phyloP scores from a whole-genome alignment of 1,140 invertebrate genomes.

The Mercenaria mercenaria region DNA sequence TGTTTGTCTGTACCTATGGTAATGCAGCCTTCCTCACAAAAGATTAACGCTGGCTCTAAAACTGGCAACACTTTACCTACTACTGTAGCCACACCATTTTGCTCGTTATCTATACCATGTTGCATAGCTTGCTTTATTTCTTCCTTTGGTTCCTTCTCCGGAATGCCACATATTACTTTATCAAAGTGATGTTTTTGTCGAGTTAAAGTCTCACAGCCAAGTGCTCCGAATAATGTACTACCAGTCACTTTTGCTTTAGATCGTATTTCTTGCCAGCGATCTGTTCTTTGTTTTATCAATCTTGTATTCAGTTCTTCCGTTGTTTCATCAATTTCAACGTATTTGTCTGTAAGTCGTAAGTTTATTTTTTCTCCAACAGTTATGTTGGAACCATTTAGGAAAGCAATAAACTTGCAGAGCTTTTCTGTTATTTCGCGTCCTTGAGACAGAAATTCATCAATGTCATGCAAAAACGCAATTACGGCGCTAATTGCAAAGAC shows the following conservation, averaged over 20 bases:
- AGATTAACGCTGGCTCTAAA: background rate
- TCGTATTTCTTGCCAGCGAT: background rate
- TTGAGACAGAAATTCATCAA: constrained; percentile 16
- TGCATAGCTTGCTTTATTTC: constrained; percentile 11
- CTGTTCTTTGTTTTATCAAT: background rate
- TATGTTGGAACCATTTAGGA: background rate
- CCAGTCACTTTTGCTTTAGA: constrained; percentile 38
- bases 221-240: constrained; percentile 26
- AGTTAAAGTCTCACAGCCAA: constrained; percentile 13
- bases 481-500: constrained; percentile 62
- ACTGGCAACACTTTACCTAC: constrained; percentile 40
- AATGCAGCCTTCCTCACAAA: constrained; percentile 55
- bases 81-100: constrained; percentile 50
- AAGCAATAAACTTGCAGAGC: background rate
- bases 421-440: background rate
- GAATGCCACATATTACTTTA: background rate
- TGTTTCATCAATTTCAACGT: background rate
- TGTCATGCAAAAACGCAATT: constrained; percentile 64
- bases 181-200: constrained; percentile 17
- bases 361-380: background rate
- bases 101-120: constrained; percentile 42
- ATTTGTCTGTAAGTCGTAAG: background rate
- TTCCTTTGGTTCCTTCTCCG: background rate
- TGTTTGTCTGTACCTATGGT: background rate
- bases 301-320: background rate